A percentile compares a stretch with the other conserved stretches of the same genome.
These are phyloP conservation scores for Crocodylus rhombifer DNA, from an alignment of 2,797 vertebrate genomes.

Conservation along the genomic window DNA sequence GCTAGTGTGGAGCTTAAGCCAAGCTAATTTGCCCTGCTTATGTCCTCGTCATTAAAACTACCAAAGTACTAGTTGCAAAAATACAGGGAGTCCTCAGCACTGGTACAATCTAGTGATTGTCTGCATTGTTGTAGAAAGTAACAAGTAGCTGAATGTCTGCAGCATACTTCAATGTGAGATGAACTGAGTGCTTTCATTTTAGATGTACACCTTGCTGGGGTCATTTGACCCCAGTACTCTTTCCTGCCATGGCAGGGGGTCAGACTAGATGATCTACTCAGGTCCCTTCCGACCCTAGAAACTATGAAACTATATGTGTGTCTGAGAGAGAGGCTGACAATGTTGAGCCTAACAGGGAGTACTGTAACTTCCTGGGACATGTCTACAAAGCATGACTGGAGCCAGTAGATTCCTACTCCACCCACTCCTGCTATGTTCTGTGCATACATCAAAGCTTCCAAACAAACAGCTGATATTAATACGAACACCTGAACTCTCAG, in stretches of 20 bases:
- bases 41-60: background rate
- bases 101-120: background rate
- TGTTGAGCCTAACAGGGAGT: background rate
- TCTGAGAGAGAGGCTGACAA: background rate
- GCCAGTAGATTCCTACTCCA: background rate
- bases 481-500: background rate
- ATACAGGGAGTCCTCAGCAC: background rate
- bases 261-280: no score
- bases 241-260: no score
- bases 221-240: no score
- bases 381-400: background rate
- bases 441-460: background rate
- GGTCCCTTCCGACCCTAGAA: no score
- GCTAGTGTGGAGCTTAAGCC: no score
- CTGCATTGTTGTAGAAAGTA: background rate
- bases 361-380: background rate
- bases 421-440: background rate
- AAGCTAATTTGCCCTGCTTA: no score
- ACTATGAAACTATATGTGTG: background rate
- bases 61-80: background rate
- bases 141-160: background rate
- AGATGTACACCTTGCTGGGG: no score
- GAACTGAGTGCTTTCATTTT: no score
- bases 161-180: background rate
- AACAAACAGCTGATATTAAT: background rate